Evolutionary conservation across 2,888 invertebrate species (phyloP).

Genomic region (Polylopha cassiicola): DNA sequence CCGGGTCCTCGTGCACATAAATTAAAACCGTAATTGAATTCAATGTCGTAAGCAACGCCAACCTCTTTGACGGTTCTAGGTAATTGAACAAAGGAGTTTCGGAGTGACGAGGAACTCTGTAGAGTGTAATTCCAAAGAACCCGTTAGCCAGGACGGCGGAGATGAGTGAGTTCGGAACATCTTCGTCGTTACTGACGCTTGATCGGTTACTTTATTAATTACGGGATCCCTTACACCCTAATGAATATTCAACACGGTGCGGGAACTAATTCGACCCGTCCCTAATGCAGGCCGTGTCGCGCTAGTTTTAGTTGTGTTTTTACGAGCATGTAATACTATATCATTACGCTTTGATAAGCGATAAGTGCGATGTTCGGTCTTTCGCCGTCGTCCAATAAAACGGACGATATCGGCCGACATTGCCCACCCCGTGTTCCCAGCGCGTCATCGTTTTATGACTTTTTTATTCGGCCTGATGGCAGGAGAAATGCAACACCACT

Average conservation of each 20-base stretch:
- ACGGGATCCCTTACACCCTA: conserved; percentile 52
- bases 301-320: conserved; percentile 55
- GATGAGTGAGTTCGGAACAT: conserved; percentile 34
- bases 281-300: conserved; percentile 39
- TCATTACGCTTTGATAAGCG: conserved; percentile 65
- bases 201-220: conserved; percentile 56
- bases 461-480: conserved; percentile 70
- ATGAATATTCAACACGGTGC: conserved; percentile 55
- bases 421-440: conserved; percentile 66
- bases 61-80: conserved; percentile 36
- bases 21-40: conserved; percentile 41
- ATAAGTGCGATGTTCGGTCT: conserved; percentile 63
- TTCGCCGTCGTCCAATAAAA: conserved; percentile 65
- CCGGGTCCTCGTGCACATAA: conserved; percentile 39
- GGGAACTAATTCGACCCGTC: conserved; percentile 47
- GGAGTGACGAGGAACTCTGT: conserved; percentile 34
- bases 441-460: conserved; percentile 71
- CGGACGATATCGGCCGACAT: conserved; percentile 58
- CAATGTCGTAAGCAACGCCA: conserved; percentile 35
- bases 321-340: conserved; percentile 67
- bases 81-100: conserved; percentile 42
- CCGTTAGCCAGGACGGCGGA: conserved; percentile 38
- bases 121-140: conserved; percentile 44
- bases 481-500: conserved; percentile 68
- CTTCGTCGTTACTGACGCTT: conserved; percentile 42